Evolutionary conservation across 2,113 vertebrate species (phyloP), one percentile per base, ranked within the genome.

Genomic region (Hiodon alosoides): DNA sequence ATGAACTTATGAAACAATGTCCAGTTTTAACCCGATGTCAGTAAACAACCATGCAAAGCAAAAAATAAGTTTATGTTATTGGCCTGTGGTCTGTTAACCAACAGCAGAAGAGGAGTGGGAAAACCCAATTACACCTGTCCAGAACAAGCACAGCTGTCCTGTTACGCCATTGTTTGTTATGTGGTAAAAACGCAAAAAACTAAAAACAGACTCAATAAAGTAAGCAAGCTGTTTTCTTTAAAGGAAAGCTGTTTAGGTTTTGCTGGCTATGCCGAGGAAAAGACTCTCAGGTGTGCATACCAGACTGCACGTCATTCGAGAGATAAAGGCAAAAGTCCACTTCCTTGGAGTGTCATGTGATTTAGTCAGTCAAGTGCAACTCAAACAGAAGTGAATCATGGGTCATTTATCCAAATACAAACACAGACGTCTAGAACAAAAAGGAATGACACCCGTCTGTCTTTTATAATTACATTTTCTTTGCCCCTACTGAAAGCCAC

Each of bases 1-100:
- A 77, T 69, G 67, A 79, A 53, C 72, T 31, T 70, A 73, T 9
- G 69, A 65, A 77, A 83, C 83, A 87, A 83, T 82, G 72, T 74
- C 64, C 72, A 58, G 67, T 67, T 76, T 68, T 73, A 71, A 79
- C 69, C 69, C 71, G 53, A 16, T 17, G 14, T 69, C n/a, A 59
- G 13, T 31, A 54, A 17, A 3, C 17, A 55, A 51, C 69, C 48
- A 8, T 67, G 2, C 11, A 67, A 55, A 17, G 3, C 31, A 54
- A n/a, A 8, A 64, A 3, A 1, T 14, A 7, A 57, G 8, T 60
- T 54, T 57, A 50, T 31, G 14, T 47, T 17, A 67, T 54, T 52
- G 31, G 8, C 16, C 55, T 51, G 52, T 14, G 67, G 10, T 55
- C 46, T 67, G 7, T 48, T 52, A n/a, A 31, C 9, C 52, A 5